Conservation (phyloP, 2,888 invertebrate species). For the Thera obeliscata region DNA sequence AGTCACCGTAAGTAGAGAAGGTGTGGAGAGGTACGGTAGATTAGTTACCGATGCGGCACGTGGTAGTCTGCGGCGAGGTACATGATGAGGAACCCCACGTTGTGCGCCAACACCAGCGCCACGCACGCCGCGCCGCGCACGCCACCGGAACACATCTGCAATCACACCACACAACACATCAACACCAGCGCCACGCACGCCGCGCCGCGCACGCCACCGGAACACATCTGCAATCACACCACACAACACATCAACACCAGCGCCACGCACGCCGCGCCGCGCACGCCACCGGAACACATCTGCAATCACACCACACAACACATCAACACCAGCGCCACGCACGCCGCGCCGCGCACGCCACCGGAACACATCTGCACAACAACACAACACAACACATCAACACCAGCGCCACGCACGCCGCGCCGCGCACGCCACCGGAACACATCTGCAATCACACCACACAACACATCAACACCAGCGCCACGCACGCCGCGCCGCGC, state of each 20-base stretch:
- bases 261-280: conserved; percentile 66
- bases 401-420: conserved; percentile 63
- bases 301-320: conserved; percentile 31
- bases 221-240: conserved; percentile 56
- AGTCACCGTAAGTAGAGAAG: too few relatives aligned
- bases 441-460: conserved; percentile 55
- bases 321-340: conserved; percentile 56
- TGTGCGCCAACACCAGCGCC: conserved; percentile 63
- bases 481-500: conserved; percentile 64
- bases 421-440: conserved; percentile 55
- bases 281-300: conserved; percentile 58
- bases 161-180: too few relatives aligned
- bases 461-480: conserved; percentile 49
- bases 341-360: conserved; percentile 62
- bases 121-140: conserved; percentile 65
- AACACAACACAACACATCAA: conserved; percentile 24
- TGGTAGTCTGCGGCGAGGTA: conserved; percentile 62
- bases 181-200: conserved; percentile 44
- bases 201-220: conserved; percentile 57
- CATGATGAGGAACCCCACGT: conserved; percentile 68
- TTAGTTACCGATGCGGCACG: conserved; percentile 54
- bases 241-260: conserved; percentile 45
- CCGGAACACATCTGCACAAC: conserved; percentile 60
- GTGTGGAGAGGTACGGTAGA: neutral
- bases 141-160: conserved; percentile 58